phyloP scores from a whole-genome alignment of 2,888 invertebrate genomes.

The Thereva nobilitata region DNA sequence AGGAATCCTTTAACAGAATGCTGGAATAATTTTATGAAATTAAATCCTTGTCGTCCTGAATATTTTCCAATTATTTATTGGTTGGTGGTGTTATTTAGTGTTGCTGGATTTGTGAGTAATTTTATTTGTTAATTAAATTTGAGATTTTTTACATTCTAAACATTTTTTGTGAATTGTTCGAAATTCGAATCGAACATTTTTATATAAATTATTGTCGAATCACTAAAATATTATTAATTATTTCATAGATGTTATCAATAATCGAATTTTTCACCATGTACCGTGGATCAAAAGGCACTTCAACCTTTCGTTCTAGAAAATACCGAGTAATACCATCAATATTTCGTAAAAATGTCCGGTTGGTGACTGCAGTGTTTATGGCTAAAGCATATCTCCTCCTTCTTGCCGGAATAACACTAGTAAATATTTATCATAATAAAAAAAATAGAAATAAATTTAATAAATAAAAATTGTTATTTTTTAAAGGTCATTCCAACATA shows the following conservation, averaged over 20 bases:
- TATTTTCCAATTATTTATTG: constrained; percentile 49
- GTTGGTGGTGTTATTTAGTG: constrained; percentile 45
- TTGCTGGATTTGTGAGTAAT: constrained; percentile 47
- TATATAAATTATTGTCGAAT: background rate
- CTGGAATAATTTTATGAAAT: background rate
- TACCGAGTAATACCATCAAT: constrained; percentile 46
- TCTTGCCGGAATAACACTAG: constrained; percentile 42
- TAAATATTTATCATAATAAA: background rate
- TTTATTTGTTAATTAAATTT: background rate
- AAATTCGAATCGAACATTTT: background rate
- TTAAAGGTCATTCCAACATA: constrained; percentile 47
- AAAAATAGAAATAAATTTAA: background rate
- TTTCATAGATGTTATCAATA: constrained; percentile 30
- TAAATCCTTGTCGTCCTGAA: constrained; percentile 44
- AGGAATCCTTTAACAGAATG: constrained; percentile 34
- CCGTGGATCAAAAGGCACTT: constrained; percentile 29
- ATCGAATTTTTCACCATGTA: constrained; percentile 39
- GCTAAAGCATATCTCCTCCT: constrained; percentile 46
- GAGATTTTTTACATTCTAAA: too few relatives aligned
- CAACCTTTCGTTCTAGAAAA: constrained; percentile 46
- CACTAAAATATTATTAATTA: background rate
- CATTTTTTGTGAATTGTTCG: background rate
- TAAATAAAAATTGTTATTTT: constrained; percentile 16
- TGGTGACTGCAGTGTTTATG: constrained; percentile 47
- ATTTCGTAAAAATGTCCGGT: constrained; percentile 47